Base-by-base conservation (phyloP, 1,140 invertebrate genomes). In the Psilanteris sp. region DNA sequence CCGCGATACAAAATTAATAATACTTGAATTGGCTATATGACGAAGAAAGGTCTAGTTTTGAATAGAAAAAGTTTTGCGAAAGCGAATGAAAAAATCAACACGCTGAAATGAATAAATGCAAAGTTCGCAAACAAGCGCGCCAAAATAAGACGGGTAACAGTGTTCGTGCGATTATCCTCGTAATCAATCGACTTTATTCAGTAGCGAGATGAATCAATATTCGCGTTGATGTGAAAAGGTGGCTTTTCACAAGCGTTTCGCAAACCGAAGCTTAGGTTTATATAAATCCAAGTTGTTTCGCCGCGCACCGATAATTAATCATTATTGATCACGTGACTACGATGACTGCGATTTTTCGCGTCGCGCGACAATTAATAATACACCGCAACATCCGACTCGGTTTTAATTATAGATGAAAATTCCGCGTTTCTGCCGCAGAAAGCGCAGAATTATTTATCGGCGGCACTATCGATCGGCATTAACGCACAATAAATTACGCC, bases 161-260 rank as follows among this genome's bases (percentile, higher is more conserved):
- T 54, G 22, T 54, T 46, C 1, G 41, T 48, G 31, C 43, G 43
- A 61, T 61, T 61, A 48, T 62, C 31, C 24, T 22, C 41, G 59
- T 50, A 62, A 62, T 62, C 41, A 62, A 50, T 41, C 59, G 59
- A 50, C 34, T 64, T 64, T 64, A 64, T 64, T 64, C 59, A 64
- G 67, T 62, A 71, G 57, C 57, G 37, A n/a, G n/a, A 24, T 41
- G 37, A 41, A 41, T 41, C 37, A 24, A 41, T 41, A 41, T 24
- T 24, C 37, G 10, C 37, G 37, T 31, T 41, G 67, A 62, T 71
- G 18, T 61, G 46, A 50, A 71, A 71, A 71, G 55, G 10, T 22
- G 44, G 31, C 59, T 64, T 64, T 64, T 64, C 36, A 52, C 44
- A 29, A 13, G 16, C 26, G 46, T 64, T 64, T 64, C 59, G 44